Conservation (phyloP, 2,797 vertebrate genomes). For the Tokudaia tokunoshimensis region DNA sequence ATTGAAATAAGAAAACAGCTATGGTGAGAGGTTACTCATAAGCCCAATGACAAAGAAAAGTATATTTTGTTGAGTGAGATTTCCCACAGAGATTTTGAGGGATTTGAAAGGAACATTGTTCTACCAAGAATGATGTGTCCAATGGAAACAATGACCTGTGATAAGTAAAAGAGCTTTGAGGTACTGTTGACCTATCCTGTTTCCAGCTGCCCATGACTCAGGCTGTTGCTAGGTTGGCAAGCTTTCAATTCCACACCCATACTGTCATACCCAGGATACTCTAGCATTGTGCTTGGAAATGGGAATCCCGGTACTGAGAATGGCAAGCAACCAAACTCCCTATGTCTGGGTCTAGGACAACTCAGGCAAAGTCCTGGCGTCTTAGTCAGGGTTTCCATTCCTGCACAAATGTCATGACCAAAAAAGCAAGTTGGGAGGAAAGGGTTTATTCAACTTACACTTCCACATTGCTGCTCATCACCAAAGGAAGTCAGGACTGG, state of each 20-base stretch:
- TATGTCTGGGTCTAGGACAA: not conserved
- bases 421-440: too few relatives aligned
- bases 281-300: not conserved
- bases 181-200: not conserved
- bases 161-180: not conserved
- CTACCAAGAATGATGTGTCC: not conserved
- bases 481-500: too few relatives aligned
- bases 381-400: too few relatives aligned
- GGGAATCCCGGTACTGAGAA: not conserved
- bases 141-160: not conserved
- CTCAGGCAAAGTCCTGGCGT: not conserved
- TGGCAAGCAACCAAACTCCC: not conserved
- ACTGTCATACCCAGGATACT: not conserved
- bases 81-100: not conserved
- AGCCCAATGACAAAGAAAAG: not conserved
- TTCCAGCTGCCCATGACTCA: not conserved
- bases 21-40: not conserved
- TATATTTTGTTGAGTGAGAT: not conserved
- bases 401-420: too few relatives aligned
- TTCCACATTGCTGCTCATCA: too few relatives aligned
- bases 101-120: not conserved
- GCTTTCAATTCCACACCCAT: not conserved
- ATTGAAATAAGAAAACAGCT: not conserved
- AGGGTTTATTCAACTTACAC: too few relatives aligned
- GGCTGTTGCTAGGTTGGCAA: not conserved